Base-by-base conservation (phyloP, 2,888 invertebrate species). In the Thymelicus lineola region DNA sequence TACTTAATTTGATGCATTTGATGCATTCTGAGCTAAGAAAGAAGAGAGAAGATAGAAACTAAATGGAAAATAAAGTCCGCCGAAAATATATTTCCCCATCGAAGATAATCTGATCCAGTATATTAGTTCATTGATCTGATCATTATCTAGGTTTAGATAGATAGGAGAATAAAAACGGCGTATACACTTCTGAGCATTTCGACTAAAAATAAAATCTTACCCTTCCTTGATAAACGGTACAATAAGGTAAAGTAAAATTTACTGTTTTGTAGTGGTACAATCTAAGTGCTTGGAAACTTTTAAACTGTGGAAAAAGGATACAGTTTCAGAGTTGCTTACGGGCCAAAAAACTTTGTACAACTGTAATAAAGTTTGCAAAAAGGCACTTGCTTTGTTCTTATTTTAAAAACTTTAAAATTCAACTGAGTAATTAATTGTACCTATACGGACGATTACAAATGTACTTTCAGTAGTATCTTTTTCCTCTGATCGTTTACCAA, bases 221-320 rank as follows among this genome's bases (percentile, higher is more conserved):
- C 10, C 53, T 20, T 53, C 53, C 20, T 53, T 53, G 50, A 50
- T 53, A 53, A 53, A 50, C 17, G 4, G 50, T 50, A n/a, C 50
- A 50, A 9, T 50, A 15, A 50, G 17, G 53, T 53, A 20, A 20
- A 53, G 53, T 20, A 53, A 53, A 53, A 53, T 50, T 50, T 50
- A 53, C 53, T 53, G 20, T 53, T 10, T 20, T 20, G 53, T 12
- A 53, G 53, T 53, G 20, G 53, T 1, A 20, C 20, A 53, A 48
- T 53, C 42, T 50, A n/a, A 63, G 50, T 63, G 35, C 50, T 63
- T 63, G 50, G 50, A 35, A 63, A 50, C 36, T 50, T 63, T 63
- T 63, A 50, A 50, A 46, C 50, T 17, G 48, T 48, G 48, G 35
- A 20, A 60, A 61, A 50, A 50, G 50, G n/a, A 17, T 63, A 50